Base-by-base conservation (phyloP, 2,888 invertebrate species). In the Acrobasis suavella region DNA sequence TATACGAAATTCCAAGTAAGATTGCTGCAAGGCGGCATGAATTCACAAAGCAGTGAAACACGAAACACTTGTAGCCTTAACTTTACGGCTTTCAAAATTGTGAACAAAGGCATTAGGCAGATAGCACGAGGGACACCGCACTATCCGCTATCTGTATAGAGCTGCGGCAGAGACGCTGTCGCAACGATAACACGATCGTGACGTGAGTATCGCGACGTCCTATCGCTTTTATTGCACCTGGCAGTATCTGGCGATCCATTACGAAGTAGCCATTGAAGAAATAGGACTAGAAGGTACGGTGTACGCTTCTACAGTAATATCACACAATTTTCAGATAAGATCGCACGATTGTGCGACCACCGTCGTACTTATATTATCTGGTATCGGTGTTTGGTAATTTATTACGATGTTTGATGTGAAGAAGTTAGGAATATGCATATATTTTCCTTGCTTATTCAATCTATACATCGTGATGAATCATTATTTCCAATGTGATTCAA, bases 141-240 rank as follows among this genome's bases (percentile, higher is more conserved):
- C 10, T 56, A 56, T 56, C 56, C 1, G 17, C 17, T 42, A 42
- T 17, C 39, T 56, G n/a, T 14, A 1, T 32, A 8, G 37, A 50
- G 32, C 51, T 22, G 17, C 39, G 16, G 56, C 42, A 42, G 22
- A 16, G 39, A 16, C 39, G 37, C 42, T 52, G 32, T 52, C 52
- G 52, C 38, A 0, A 1, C 17, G 42, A 56, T 56, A 56, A 8
- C 39, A 16, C 39, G 54, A 54, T 38, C 16, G 32, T 8, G 32
- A 32, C 16, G 32, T 8, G 32, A 32, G 32, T 32, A 32, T 32
- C 32, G 9, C 16, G 38, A 39, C 38, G 55, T 32, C 32, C 14
- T 56, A 42, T 56, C 42, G 56, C 42, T 46, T 56, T 56, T 56
- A 56, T 56, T 56, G 56, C 56, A 56, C 56, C 42, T 56, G 56